Conservation (phyloP, 92 coral and sea anemone genomes). For the Meandrina meandrites region DNA sequence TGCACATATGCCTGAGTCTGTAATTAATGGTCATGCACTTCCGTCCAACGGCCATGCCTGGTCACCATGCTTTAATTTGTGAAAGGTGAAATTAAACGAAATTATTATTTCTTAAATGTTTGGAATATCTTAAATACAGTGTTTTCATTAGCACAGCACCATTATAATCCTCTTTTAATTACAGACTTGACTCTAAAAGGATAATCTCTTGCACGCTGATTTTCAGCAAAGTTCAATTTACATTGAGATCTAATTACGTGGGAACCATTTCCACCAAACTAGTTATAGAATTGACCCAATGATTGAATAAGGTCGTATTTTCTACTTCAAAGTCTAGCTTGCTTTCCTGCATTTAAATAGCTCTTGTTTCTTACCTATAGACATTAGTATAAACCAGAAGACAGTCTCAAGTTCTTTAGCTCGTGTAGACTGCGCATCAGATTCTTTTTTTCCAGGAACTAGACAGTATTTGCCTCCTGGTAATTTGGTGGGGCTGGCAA, state of each 20-base stretch:
- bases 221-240: not conserved
- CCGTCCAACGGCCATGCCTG: too few species aligned
- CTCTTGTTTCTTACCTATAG: not conserved
- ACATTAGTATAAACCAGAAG: not conserved
- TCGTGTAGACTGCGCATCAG: not conserved
- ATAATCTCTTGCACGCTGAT: not conserved
- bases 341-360: not conserved
- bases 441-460: not conserved
- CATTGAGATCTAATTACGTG: not conserved
- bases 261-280: too few species aligned
- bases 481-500: not conserved
- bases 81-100: not conserved
- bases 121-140: not conserved
- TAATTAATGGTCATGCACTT: not conserved
- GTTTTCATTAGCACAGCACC: not conserved
- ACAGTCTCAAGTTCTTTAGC: not conserved
- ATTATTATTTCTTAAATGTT: not conserved
- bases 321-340: not conserved
- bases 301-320: not conserved
- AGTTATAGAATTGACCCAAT: too few species aligned
- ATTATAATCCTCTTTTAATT: too few species aligned
- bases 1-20: not conserved
- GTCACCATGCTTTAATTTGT: not conserved
- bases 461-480: not conserved
- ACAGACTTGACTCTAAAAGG: not conserved